Evolutionary conservation across 2,797 vertebrate species (phyloP).

Genomic region (Tragopan temminckii): DNA sequence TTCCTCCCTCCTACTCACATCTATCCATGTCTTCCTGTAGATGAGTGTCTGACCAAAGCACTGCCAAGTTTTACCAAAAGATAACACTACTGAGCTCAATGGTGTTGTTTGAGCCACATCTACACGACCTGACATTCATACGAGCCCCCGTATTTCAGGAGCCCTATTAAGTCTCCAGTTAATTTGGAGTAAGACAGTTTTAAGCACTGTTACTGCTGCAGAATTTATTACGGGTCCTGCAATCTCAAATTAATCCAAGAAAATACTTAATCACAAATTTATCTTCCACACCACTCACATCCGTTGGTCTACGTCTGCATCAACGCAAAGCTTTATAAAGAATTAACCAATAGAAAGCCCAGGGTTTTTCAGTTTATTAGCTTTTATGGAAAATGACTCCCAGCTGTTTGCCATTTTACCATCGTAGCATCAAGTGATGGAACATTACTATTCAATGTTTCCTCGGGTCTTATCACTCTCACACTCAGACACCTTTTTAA

Average conservation of each 20-base stretch:
- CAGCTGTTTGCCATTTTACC: conserved; percentile 7
- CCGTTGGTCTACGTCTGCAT: not conserved
- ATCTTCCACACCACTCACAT: not conserved
- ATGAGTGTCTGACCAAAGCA: not conserved
- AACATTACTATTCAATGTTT: not conserved
- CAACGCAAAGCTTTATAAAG: not conserved
- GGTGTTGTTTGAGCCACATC: not conserved
- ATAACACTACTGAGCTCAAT: not conserved
- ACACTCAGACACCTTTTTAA: not conserved
- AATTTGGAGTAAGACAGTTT: not conserved
- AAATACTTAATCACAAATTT: not conserved
- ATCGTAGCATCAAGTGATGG: not conserved
- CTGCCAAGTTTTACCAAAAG: not conserved
- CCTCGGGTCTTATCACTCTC: not conserved
- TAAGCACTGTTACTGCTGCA: not conserved
- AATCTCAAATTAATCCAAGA: not conserved
- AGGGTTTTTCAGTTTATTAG: not conserved
- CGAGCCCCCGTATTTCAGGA: not conserved
- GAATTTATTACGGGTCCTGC: not conserved
- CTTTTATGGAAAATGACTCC: not conserved
- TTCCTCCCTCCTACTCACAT: not conserved
- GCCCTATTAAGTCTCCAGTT: not conserved
- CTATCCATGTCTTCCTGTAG: rapidly evolving
- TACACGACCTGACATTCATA: not conserved
- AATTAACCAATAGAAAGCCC: not conserved